Base-by-base conservation (phyloP, 2,888 invertebrate genomes). In the Sabellastarte sp. region DNA sequence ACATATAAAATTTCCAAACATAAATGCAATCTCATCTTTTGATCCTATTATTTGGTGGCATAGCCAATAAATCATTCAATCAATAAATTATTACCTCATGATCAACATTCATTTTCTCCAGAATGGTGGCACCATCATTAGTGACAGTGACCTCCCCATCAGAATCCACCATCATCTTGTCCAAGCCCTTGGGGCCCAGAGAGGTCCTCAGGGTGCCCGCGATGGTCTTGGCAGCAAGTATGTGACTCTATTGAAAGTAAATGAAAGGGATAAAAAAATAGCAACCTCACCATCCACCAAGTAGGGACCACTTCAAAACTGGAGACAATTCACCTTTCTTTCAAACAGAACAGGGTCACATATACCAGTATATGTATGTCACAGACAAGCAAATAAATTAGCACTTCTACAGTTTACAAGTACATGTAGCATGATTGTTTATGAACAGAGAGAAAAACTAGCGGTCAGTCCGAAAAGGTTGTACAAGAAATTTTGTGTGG, bases 121-220 rank as follows among this genome's bases (percentile, higher is more conserved):
- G 87, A 78, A 99, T 99, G 1, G 99, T 99, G n/a, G 98, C 98
- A 30, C 98, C 99, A 86, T 99, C 99, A 80, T 99, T 99, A 55
- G 98, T 99, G 51, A 97, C 93, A 0, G 95, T 95, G 1, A 99
- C 91, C 75, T 99, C 98, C 32, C 98, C 99, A 84, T 99, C 99
- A 0, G 93, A 87, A 10, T 93, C 93, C 1, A 99, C 94, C 91
- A 99, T 90, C 70, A 99, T 91, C 86, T 99, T 99, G 85, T 99
- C 99, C 66, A 99, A 86, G 28, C 99, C 87, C 77, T 72, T 94
- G 0, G 99, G 99, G 0, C 99, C 99, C 57, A 99, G 87, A 0
- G 98, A 98, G 0, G 97, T 94, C 76, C 90, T 90, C 65, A 99
- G 87, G 30, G 91, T 96, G 74, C 89, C 89, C 0, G 98, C 91